phyloP scores from a whole-genome alignment of 2,113 vertebrate species.

The Corythornis vintsioides region DNA sequence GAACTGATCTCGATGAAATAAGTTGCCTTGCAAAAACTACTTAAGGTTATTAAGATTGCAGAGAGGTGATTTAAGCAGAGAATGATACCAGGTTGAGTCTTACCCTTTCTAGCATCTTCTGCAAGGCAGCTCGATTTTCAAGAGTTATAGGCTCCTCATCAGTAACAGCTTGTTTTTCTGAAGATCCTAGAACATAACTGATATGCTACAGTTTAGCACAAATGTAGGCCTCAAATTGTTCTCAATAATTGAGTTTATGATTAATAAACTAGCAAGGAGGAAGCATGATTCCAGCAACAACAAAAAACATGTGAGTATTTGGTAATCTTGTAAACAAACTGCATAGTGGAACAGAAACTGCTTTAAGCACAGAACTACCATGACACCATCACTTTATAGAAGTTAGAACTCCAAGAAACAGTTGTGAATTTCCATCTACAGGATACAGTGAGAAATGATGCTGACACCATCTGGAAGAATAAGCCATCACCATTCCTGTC shows the following conservation, averaged over 20 bases:
- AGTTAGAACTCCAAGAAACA: not conserved
- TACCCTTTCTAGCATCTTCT: constrained; percentile 73
- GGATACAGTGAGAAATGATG: not conserved
- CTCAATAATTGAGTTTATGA: not conserved
- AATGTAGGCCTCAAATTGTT: not conserved
- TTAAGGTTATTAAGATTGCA: not conserved
- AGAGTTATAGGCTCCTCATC: constrained; percentile 74
- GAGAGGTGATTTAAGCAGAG: not conserved
- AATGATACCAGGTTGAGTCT: not conserved
- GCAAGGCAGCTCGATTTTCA: constrained; percentile 66
- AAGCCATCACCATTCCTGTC: not conserved
- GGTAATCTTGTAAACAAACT: not conserved
- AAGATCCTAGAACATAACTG: constrained; percentile 77
- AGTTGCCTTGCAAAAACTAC: not conserved
- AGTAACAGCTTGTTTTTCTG: constrained; percentile 59
- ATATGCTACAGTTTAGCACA: not conserved
- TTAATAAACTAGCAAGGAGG: not conserved
- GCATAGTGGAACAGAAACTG: not conserved
- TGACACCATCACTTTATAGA: not conserved
- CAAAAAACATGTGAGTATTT: not conserved
- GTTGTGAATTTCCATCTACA: not conserved
- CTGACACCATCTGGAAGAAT: not conserved
- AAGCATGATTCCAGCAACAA: not conserved
- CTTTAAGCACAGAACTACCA: not conserved
- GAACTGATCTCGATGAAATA: not conserved